Base-by-base conservation (phyloP, 2,888 invertebrate species). In the Habrosyne pyritoides region DNA sequence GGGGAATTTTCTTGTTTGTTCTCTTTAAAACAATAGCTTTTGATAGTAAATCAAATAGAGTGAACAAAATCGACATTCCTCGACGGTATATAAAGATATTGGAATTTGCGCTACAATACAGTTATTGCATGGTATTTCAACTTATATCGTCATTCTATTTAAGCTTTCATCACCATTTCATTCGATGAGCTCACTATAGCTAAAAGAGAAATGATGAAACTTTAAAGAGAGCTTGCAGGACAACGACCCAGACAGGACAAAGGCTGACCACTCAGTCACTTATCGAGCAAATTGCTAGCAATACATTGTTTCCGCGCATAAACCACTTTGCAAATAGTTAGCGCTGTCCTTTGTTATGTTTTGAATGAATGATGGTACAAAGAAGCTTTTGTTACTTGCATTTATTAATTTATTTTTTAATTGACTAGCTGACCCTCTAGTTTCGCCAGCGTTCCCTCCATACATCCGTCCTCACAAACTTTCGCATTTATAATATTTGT, bases 301-400 rank as follows among this genome's bases (percentile, higher is more conserved):
- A 26, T 21, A 22, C 28, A 28, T 50, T 50, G 50, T 50, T 50
- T 28, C 28, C 30, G 50, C 21, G 30, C 28, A 28, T 18, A 28
- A 14, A 18, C 28, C 10, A 21, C 14, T 42, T n/a, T 18, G 36
- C 14, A 6, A 42, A 42, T 42, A 42, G 42, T 42, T 14, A 6
- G 14, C 3, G 5, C 1, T 8, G n/a, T n/a, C n/a, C n/a, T n/a
- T n/a, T 24, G 24, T 24, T 24, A 7, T 24, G 24, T 24, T 24
- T 5, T 24, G 24, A 24, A 24, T 24, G 3, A 7, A 24, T 7
- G 24, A 5, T 5, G 24, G 24, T 24, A 24, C n/a, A n/a, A n/a
- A n/a, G n/a, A n/a, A n/a, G n/a, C n/a, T n/a, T n/a, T n/a, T n/a
- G n/a, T n/a, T n/a, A n/a, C n/a, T n/a, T n/a, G n/a, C n/a, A n/a